phyloP scores from a whole-genome alignment of 2,113 vertebrate genomes.

The Amphiprion ocellaris region DNA sequence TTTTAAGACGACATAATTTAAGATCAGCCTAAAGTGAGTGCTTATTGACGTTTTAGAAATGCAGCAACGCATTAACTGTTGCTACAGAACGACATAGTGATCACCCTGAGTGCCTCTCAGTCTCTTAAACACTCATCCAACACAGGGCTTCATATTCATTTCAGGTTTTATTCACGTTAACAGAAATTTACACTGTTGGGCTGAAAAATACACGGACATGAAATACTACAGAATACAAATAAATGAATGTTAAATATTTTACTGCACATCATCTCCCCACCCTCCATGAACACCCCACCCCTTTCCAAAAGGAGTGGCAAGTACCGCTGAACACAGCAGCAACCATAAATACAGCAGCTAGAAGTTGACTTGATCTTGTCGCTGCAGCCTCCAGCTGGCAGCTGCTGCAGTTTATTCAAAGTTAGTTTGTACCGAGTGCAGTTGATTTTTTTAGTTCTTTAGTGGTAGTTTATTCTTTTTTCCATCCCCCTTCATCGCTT shows the following conservation, averaged over 20 bases:
- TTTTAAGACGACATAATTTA: no score
- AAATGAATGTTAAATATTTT: background rate
- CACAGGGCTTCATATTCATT: background rate
- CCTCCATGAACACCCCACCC: constrained; percentile 38
- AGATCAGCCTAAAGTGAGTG: background rate
- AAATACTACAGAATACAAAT: background rate
- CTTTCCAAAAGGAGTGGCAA: constrained; percentile 34
- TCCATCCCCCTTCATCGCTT: no score
- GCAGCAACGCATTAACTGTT: no score
- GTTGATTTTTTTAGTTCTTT: background rate
- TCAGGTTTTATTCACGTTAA: constrained; percentile 30
- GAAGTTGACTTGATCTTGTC: background rate
- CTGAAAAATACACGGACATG: background rate
- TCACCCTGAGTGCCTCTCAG: background rate
- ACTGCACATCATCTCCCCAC: background rate
- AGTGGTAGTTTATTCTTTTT: no score
- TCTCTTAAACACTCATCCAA: background rate
- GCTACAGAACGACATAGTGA: background rate
- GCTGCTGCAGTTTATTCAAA: constrained; percentile 3
- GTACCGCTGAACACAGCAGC: constrained; percentile 15
- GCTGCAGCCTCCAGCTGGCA: constrained; percentile 11
- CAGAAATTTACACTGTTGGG: background rate
- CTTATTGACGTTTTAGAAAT: background rate
- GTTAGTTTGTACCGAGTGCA: no score
- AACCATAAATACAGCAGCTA: background rate